Base-by-base conservation (phyloP, 2,113 vertebrate species). In the Centrocercus urophasianus region DNA sequence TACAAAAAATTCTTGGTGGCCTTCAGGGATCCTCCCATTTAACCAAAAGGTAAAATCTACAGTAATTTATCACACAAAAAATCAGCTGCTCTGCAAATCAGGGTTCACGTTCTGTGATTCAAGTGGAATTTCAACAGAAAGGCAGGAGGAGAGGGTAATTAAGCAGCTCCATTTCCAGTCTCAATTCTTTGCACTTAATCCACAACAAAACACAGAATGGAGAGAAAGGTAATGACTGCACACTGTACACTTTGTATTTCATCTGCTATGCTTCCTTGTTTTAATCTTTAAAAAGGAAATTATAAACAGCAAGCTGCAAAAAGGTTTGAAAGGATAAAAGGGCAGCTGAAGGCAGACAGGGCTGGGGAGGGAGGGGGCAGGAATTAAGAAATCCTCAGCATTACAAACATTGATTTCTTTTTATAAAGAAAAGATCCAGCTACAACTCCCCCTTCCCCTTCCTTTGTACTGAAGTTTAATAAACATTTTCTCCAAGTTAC, bases 401-500 rank as follows among this genome's bases (percentile, higher is more conserved):
- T 28, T 89, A 70, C 24, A 54, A 95, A 56, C 6, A 4, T 47
- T 15, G 34, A 8, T 57, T 48, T 7, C 38, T 87, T 83, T 83
- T 94, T 30, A 40, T 34, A 86, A 91, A 70, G n/a, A 56, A 70
- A 21, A 27, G 65, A 84, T 22, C 11, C 50, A 63, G 70, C 48
- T 30, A 3, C 7, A 65, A 72, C 85, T 89, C 57, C 61, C 48
- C 43, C 30, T 78, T 91, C 48, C 43, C 43, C n/a, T 78, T 90
- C 45, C 89, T 95, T 88, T 84, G n/a, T 59, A 59, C 66, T 80
- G 32, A 76, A 92, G 82, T 92, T 83, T 95, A 83, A 63, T 48
- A 90, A 81, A 83, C 77, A 50, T 47, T 89, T 93, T 79, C 89
- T 84, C 60, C 28, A 24, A 96, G 88, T 88, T 93, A 91, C 93